Evolutionary conservation across 2,888 invertebrate genomes (phyloP).

Genomic region (Drosophila anomalata): DNA sequence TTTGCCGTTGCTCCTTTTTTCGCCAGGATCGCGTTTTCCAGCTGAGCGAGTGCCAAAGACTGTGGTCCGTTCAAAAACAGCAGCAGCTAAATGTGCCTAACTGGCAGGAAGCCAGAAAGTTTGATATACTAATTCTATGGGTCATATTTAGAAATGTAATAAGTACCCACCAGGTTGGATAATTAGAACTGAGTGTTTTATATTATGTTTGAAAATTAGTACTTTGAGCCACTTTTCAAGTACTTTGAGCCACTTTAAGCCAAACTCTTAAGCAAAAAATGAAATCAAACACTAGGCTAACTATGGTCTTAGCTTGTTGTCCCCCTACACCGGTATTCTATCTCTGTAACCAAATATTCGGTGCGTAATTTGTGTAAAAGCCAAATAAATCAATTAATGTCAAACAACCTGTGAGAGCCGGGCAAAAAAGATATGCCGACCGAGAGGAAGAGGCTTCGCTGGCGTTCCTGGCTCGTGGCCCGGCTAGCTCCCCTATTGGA

Average conservation of each 20-base stretch:
- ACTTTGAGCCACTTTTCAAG: neutral
- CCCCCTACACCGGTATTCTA: neutral
- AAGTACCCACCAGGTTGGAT: neutral
- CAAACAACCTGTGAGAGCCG: slow-evolving; percentile 77
- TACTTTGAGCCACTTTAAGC: neutral
- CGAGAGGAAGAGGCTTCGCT: neutral
- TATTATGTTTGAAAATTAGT: neutral
- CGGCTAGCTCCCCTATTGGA: slow-evolving; percentile 55
- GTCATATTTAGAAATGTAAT: slow-evolving; percentile 14
- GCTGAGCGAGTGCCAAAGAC: slow-evolving; percentile 26
- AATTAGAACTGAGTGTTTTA: neutral
- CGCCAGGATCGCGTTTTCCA: slow-evolving; percentile 19
- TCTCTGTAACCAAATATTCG: slow-evolving; percentile 53
- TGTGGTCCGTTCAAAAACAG: slow-evolving; percentile 33
- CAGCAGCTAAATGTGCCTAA: slow-evolving; percentile 24
- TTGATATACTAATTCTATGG: slow-evolving; percentile 27
- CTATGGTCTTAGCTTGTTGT: neutral
- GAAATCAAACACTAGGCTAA: slow-evolving; percentile 1
- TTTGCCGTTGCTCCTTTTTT: slow-evolving; percentile 4
- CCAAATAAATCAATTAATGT: slow-evolving; percentile 82
- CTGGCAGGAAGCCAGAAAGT: slow-evolving; percentile 29
- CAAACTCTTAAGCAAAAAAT: slow-evolving; percentile 14
- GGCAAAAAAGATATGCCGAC: slow-evolving; percentile 44
- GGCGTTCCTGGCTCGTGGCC: slow-evolving; percentile 17
- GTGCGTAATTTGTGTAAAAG: slow-evolving; percentile 75